A percentile compares a stretch with the other conserved stretches of the same genome.
phyloP scores from a whole-genome alignment of 2,888 invertebrate species.

The Yponomeuta plumbellus region DNA sequence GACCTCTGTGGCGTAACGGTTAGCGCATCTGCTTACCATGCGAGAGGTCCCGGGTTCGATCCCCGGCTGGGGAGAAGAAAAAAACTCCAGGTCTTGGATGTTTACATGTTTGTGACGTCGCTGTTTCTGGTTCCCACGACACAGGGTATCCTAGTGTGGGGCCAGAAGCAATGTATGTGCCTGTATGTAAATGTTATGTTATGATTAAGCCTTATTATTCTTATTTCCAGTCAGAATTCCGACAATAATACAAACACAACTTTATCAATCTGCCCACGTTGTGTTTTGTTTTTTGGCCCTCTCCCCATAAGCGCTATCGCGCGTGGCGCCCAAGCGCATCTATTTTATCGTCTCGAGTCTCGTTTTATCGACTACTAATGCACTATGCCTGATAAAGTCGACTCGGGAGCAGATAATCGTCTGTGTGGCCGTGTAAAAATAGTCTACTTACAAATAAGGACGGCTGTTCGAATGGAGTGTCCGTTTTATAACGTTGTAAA shows the following conservation, averaged over 20 bases:
- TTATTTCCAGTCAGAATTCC: constrained; percentile 9
- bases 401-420: constrained; percentile 71
- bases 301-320: constrained; percentile 65
- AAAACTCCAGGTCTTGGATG: too few relatives aligned
- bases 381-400: constrained; percentile 64
- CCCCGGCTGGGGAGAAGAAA: too few relatives aligned
- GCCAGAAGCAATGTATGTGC: too few relatives aligned
- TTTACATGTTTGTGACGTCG: too few relatives aligned
- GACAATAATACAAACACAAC: constrained; percentile 23
- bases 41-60: too few relatives aligned
- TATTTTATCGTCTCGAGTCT: constrained; percentile 53
- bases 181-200: too few relatives aligned
- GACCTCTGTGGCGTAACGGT: too few relatives aligned
- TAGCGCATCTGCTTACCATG: too few relatives aligned
- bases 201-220: background rate
- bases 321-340: constrained; percentile 73
- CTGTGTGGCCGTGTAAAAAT: constrained; percentile 75
- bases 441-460: constrained; percentile 46
- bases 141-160: too few relatives aligned
- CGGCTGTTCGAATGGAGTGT: constrained; percentile 12
- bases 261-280: constrained; percentile 42
- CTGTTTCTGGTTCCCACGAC: too few relatives aligned
- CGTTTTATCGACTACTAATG: constrained; percentile 73
- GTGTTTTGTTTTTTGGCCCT: constrained; percentile 59
- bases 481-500: constrained; percentile 12